Evolutionary conservation across 64 coral and sea anemone species (phyloP), one percentile per base, ranked within the genome.

Genomic region (Stichodactyla helianthus): DNA sequence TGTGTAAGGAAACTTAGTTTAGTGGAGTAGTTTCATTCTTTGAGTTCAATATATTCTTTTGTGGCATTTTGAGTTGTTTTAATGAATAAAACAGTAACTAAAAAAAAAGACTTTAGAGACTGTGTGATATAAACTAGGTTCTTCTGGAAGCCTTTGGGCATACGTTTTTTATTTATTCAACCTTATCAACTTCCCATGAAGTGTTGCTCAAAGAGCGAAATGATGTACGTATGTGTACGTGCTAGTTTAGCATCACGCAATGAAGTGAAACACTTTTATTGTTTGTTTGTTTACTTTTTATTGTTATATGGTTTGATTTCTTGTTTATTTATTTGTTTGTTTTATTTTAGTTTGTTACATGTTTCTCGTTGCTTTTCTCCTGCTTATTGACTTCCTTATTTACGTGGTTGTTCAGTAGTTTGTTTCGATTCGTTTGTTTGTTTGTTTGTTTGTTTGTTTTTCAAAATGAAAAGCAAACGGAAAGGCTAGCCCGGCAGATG

Each of bases 41-140:
- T 65, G 62, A 65, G 62, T 65, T n/a, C n/a, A n/a, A n/a, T n/a
- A n/a, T n/a, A n/a, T n/a, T n/a, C n/a, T n/a, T n/a, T n/a, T n/a
- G n/a, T n/a, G n/a, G n/a, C n/a, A n/a, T n/a, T 16, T 65, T 65
- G 62, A 65, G 62, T 65, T n/a, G 62, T 65, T 65, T 65, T n/a
- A 65, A 65, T 7, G 9, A n/a, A 65, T 13, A 5, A n/a, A 65
- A 18, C 18, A n/a, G 18, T 12, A 65, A 22, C 62, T 4, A n/a
- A 65, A 9, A 8, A 65, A 19, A 63, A 63, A 6, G 15, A 65
- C 19, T n/a, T 23, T 22, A 65, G 3, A 65, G 62, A 65, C 6
- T 18, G 6, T 65, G 3, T 8, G 18, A n/a, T 18, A 65, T 60
- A 60, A 60, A 5, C 18, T 13, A 60, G 18, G 14, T 17, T 60